Evolutionary conservation across 2,113 vertebrate genomes (phyloP).

Genomic region (Vanacampus margaritifer): DNA sequence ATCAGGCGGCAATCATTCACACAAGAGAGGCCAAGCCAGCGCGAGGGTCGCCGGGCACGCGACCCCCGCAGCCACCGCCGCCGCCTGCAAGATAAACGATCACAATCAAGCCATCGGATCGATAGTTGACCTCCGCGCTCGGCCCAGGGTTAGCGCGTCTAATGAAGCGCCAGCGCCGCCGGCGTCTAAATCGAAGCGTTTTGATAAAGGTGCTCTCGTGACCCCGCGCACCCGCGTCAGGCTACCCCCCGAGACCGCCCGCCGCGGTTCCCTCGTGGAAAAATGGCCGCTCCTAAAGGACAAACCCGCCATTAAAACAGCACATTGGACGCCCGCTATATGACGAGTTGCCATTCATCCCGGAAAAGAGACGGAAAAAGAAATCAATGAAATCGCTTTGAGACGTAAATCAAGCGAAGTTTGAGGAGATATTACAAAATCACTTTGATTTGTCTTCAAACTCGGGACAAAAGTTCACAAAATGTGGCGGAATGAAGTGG

Average conservation of each 20-base stretch:
- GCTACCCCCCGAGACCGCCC: not conserved
- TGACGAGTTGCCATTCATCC: not conserved
- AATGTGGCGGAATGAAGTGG: not conserved
- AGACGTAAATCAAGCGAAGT: not conserved
- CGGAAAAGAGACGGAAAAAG: not conserved
- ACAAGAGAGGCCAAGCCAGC: not conserved
- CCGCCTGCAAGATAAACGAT: slow-evolving; percentile 27
- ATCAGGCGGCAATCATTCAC: slow-evolving; percentile 36
- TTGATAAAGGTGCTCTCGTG: slow-evolving; percentile 37
- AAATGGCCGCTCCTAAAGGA: slow-evolving; percentile 15
- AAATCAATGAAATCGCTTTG: not conserved
- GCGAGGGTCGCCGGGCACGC: not conserved
- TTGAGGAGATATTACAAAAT: not conserved
- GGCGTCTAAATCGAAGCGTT: not conserved
- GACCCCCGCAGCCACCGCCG: slow-evolving; percentile 4
- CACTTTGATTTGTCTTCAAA: not conserved
- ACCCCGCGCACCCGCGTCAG: not conserved
- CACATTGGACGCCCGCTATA: not conserved
- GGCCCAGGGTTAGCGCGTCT: slow-evolving; percentile 7
- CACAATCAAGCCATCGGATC: slow-evolving; percentile 28
- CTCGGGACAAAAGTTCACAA: not conserved
- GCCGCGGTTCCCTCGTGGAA: not conserved
- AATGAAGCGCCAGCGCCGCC: slow-evolving; percentile 17
- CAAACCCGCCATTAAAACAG: slow-evolving; percentile 8
- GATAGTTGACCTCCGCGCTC: slow-evolving; percentile 29